Evolutionary conservation across 2,888 invertebrate species (phyloP), one percentile per base, ranked within the genome.

Genomic region (Odontocerum albicorne): DNA sequence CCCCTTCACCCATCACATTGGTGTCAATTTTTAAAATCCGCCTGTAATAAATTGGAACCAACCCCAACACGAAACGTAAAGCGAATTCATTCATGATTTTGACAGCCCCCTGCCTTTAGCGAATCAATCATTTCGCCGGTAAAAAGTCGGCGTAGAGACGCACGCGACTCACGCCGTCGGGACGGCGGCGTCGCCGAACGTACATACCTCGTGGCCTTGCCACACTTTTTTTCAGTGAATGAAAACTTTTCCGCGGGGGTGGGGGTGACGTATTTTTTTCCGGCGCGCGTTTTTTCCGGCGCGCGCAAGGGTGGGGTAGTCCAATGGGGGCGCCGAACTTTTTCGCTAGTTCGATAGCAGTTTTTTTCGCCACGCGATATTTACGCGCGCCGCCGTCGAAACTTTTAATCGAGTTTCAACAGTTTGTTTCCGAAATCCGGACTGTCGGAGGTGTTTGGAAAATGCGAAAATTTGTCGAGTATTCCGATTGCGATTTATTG

Each of bases 221-320:
- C 77, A 77, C 77, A 77, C 77, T 77, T 77, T 77, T 77, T 77
- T 77, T 62, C 73, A 68, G 75, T 77, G 81, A 83, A 82, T 83
- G 82, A 81, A 81, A 82, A 79, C 77, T 81, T 81, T 71, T 68
- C 64, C 62, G 73, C 69, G 73, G 72, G 73, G 69, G 69, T 73
- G 69, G 74, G 72, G 62, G 59, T 57, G 62, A 52, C 61, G 32
- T 64, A 72, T 72, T 75, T 77, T 77, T 77, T 65, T 65, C 63
- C 66, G 68, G 67, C 55, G 61, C 67, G 67, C 67, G n/a, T n/a
- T n/a, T n/a, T n/a, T n/a, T n/a, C n/a, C n/a, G 69, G 70, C 72
- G 31, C 16, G 32, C 49, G 46, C n/a, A n/a, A n/a, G 19, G 19
- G 20, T 16, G 44, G 39, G 43, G 45, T 43, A 33, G 33, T 20